Conservation (phyloP, 2,888 invertebrate genomes). For the Cosmia pyralina region DNA sequence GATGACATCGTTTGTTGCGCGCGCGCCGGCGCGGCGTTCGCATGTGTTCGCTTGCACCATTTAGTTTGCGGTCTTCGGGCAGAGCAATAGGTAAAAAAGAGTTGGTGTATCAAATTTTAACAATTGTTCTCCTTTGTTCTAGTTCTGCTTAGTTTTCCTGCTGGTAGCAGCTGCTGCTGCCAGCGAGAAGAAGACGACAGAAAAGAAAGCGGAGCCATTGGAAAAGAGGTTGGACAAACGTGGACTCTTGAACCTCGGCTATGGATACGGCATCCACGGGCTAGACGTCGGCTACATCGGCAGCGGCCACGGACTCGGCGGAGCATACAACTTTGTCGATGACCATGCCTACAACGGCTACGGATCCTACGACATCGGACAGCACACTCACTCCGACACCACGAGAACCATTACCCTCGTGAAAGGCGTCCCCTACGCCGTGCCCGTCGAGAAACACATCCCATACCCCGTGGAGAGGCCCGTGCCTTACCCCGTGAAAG, state of each 20-base stretch:
- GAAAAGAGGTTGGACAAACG: constrained; percentile 96
- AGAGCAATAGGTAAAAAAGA: not conserved
- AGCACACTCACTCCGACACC: constrained; percentile 88
- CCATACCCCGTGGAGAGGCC: constrained; percentile 92
- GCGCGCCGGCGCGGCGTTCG: not conserved
- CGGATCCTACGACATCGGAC: constrained; percentile 78
- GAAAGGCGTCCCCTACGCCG: constrained; percentile 91
- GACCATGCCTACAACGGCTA: constrained; percentile 71
- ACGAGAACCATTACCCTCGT: constrained; percentile 92
- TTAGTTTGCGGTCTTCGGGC: not conserved
- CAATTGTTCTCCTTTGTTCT: constrained; percentile 65
- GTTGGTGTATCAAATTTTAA: not conserved
- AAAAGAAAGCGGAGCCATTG: constrained; percentile 90
- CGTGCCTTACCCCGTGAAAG: constrained; percentile 92
- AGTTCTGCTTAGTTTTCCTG: constrained; percentile 94
- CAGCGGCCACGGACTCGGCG: constrained; percentile 89
- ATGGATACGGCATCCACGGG: constrained; percentile 94
- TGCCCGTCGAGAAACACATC: constrained; percentile 91
- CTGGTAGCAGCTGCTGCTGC: constrained; percentile 94
- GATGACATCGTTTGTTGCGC: constrained; percentile 1
- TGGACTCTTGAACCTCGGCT: constrained; percentile 94
- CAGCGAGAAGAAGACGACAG: constrained; percentile 91
- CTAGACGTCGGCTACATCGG: constrained; percentile 94
- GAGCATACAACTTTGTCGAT: constrained; percentile 86
- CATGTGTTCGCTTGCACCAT: not conserved